Conservation (phyloP, 1,140 invertebrate species). For the Oedothorax gibbosus region DNA sequence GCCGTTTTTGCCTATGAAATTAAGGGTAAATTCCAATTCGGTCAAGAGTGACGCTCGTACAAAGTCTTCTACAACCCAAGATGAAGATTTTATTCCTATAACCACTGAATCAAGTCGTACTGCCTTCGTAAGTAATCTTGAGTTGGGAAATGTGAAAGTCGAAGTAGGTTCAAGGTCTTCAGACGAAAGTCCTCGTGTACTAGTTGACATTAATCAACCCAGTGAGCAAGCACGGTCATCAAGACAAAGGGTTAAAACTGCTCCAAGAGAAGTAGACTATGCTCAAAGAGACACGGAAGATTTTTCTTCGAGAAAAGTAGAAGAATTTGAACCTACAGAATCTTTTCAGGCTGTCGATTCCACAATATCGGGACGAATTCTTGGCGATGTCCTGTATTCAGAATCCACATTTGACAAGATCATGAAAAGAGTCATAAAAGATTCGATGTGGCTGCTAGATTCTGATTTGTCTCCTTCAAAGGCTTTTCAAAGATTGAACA, state of each 20-base stretch:
- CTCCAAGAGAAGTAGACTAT: no score
- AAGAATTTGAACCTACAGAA: background rate
- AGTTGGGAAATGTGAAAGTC: background rate
- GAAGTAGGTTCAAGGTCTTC: background rate
- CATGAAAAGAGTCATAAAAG: constrained; percentile 1
- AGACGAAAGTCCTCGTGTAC: no score
- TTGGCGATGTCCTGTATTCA: constrained; percentile 31
- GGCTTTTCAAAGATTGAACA: background rate
- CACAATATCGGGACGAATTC: background rate
- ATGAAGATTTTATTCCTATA: background rate
- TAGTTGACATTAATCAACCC: no score
- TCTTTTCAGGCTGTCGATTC: background rate
- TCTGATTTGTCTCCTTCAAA: background rate
- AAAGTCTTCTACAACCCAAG: background rate
- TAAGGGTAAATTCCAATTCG: background rate
- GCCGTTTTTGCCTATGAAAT: constrained; percentile 13
- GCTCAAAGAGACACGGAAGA: no score
- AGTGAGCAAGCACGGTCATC: no score
- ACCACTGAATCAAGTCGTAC: background rate
- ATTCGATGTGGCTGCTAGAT: constrained; percentile 2
- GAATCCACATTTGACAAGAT: constrained; percentile 23
- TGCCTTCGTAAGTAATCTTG: background rate
- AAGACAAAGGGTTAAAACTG: no score
- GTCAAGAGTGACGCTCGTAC: background rate
- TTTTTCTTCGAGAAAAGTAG: background rate